Evolutionary conservation across 2,888 invertebrate species (phyloP).

Genomic region (Nymphalis urticae): DNA sequence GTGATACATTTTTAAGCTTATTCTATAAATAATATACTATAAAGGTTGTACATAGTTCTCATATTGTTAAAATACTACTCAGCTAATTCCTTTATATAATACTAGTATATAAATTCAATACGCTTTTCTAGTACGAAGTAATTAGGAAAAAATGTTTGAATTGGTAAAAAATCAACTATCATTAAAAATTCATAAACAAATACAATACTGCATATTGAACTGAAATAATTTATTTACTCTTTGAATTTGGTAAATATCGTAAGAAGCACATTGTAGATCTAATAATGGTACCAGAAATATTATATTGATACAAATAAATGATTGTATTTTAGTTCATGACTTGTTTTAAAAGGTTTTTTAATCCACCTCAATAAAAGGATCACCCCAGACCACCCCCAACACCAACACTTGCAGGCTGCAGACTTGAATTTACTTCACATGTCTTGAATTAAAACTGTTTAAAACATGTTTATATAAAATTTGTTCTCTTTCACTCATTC

Average conservation of each 20-base stretch:
- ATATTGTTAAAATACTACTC: conserved; percentile 32
- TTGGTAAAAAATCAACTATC: background rate
- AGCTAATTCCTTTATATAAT: background rate
- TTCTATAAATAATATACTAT: conserved; percentile 34
- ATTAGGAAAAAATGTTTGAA: conserved; percentile 1
- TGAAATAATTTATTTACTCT: background rate
- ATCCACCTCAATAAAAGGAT: no score
- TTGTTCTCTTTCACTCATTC: no score
- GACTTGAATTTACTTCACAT: no score
- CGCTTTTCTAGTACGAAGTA: conserved; percentile 10
- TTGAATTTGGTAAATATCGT: background rate
- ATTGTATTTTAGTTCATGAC: no score
- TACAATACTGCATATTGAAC: background rate
- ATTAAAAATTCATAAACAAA: background rate
- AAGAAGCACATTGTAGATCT: background rate
- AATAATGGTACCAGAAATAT: no score
- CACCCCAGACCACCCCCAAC: no score
- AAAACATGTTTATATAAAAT: background rate
- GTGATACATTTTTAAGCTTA: conserved; percentile 39
- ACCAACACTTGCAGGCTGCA: no score
- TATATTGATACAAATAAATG: no score
- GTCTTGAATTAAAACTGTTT: background rate
- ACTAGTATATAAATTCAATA: background rate
- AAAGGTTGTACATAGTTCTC: conserved; percentile 38
- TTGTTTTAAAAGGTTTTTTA: no score